Evolutionary conservation across 92 coral and sea anemone genomes (phyloP), one percentile per base, ranked within the genome.

Genomic region (Virgularia gustaviana): DNA sequence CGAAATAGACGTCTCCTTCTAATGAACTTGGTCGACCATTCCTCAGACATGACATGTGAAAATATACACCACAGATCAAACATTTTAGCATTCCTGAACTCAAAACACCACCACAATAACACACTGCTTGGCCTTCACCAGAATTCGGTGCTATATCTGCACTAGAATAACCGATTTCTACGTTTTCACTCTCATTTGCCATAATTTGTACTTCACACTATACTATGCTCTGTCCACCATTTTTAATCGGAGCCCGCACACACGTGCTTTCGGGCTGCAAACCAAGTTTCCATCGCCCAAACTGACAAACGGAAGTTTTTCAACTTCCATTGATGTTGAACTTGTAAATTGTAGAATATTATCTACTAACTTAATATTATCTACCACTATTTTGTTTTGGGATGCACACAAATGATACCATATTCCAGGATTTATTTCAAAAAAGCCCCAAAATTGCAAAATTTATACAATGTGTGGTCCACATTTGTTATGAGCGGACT

Each of bases 1-100:
- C 87, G 65, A 92, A 92, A 75, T 78, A 92, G 6, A 92, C 76
- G 78, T 92, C 98, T 42, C 98, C 98, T 55, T 79, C 89, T 19
- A 92, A 84, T 6, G 82, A 76, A 67, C 92, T 89, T 36, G 96
- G 96, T 15, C 84, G 73, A 0, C 88, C 87, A 72, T 80, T 72
- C 77, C 72, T 89, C 29, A 92, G 73, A 63, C 98, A 92, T 1
- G 75, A 45, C 1, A 76, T 44, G 57, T 92, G 98, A 56, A 92
- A 84, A 70, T 77, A 63, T 49, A 63, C 75, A 19, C 81, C 72
- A 82, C 97, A 92, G 18, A 76, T 38, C 25, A 39, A 35, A 44
- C 97, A 92, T 78, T 80, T 83, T 27, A 92, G 49, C 83, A 84
- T 78, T 13, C 43, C 33, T 35, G 61, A 54, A 2, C 41, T 35